phyloP scores from a whole-genome alignment of 1,140 invertebrate species.

The Brachionus sp. region DNA sequence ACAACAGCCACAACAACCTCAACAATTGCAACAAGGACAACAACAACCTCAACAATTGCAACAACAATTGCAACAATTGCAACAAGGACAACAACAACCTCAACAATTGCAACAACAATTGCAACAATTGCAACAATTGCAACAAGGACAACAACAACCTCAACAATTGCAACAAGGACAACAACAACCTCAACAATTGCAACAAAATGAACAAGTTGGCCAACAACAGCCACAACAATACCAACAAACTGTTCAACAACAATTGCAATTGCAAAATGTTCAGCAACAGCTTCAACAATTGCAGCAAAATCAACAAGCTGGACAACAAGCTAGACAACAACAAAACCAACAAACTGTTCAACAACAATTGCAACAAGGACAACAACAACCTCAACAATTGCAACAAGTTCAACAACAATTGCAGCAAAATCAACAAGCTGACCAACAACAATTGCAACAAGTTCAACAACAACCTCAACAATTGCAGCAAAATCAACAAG shows the following conservation, averaged over 20 bases:
- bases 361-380: neutral
- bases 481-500: too few species aligned
- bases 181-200: neutral
- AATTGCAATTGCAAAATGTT: neutral
- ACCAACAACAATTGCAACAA: too few species aligned
- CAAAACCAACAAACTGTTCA: neutral
- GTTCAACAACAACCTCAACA: too few species aligned
- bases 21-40: too few species aligned
- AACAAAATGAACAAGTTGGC: neutral
- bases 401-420: neutral
- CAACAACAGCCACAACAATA: constrained; percentile 16
- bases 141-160: neutral
- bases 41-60: neutral
- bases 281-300: constrained; percentile 4
- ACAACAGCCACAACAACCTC: constrained; percentile 16
- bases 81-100: neutral
- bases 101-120: neutral
- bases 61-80: neutral
- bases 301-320: neutral
- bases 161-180: neutral
- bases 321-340: neutral
- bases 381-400: neutral
- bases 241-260: neutral
- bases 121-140: neutral
- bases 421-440: too few species aligned